phyloP scores from a whole-genome alignment of 2,888 invertebrate species.

The Corbicula japonica region DNA sequence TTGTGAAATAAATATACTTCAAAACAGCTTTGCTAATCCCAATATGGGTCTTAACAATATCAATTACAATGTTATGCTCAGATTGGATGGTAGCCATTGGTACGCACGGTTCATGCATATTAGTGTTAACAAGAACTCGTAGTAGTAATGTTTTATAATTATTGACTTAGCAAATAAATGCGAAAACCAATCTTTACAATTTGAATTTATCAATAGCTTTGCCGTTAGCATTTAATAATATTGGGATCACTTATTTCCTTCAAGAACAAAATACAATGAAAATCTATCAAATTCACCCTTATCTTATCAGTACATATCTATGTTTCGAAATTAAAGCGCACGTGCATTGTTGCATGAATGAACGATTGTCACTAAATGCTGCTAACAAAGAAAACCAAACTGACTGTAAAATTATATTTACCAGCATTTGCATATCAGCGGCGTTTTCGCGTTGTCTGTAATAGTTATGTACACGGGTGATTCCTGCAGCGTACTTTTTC shows the following conservation, averaged over 20 bases:
- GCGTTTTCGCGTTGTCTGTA: conserved; percentile 66
- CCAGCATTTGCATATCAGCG: conserved; percentile 71
- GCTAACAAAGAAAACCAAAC: background rate
- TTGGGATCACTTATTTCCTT: background rate
- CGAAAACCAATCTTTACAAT: too few relatives aligned
- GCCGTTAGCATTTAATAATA: too few relatives aligned
- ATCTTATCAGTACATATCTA: background rate
- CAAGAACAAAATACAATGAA: background rate
- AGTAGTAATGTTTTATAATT: too few relatives aligned
- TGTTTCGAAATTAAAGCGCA: background rate
- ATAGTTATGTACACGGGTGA: conserved; percentile 67
- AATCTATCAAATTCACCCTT: background rate
- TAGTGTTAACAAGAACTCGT: too few relatives aligned
- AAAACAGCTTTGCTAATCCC: too few relatives aligned
- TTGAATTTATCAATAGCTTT: too few relatives aligned
- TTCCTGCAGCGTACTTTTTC: conserved; percentile 19
- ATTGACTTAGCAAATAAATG: too few relatives aligned
- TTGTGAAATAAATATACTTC: background rate
- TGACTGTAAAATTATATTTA: conserved; percentile 27
- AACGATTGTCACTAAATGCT: background rate
- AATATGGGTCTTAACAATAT: too few relatives aligned
- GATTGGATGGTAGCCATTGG: too few relatives aligned
- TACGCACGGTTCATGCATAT: too few relatives aligned
- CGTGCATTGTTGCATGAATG: background rate
- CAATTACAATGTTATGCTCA: too few relatives aligned